These are phyloP conservation scores for Rhagophthalmus giganteus DNA, from an alignment of 2,888 invertebrate species.

Conservation along the genomic window DNA sequence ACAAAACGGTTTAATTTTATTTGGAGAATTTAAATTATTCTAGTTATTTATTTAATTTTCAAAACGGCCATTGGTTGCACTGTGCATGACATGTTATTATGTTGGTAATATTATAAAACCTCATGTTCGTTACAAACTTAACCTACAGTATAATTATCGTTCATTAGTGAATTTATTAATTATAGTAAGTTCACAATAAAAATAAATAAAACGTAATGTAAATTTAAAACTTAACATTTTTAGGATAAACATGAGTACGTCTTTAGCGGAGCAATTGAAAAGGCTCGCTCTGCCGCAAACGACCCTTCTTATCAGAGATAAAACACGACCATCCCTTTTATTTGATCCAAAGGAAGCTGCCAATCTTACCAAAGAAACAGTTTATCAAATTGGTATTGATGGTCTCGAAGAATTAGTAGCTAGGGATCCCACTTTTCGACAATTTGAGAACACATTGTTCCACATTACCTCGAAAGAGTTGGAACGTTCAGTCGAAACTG, in stretches of 20 bases:
- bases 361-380: conserved; percentile 77
- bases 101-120: too few species aligned
- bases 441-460: conserved; percentile 78
- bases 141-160: too few species aligned
- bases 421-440: conserved; percentile 71
- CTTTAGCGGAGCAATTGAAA: conserved; percentile 77
- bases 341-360: conserved; percentile 92
- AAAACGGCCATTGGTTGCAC: too few species aligned
- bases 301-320: conserved; percentile 65
- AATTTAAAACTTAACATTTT: conserved; percentile 6
- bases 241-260: conserved; percentile 62
- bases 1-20: too few species aligned
- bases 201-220: too few species aligned
- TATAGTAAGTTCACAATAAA: too few species aligned
- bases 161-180: too few species aligned
- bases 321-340: conserved; percentile 77
- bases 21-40: too few species aligned
- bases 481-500: conserved; percentile 77
- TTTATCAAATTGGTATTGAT: conserved; percentile 82
- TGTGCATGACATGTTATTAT: too few species aligned
- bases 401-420: conserved; percentile 82
- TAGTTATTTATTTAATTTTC: too few species aligned
- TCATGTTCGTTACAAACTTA: neutral
- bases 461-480: conserved; percentile 74
- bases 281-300: conserved; percentile 78